A percentile compares a stretch with the other conserved stretches of the same genome.
These are phyloP conservation scores for Cremastinae sp. DNA, from an alignment of 2,888 invertebrate species.

Conservation along the genomic window DNA sequence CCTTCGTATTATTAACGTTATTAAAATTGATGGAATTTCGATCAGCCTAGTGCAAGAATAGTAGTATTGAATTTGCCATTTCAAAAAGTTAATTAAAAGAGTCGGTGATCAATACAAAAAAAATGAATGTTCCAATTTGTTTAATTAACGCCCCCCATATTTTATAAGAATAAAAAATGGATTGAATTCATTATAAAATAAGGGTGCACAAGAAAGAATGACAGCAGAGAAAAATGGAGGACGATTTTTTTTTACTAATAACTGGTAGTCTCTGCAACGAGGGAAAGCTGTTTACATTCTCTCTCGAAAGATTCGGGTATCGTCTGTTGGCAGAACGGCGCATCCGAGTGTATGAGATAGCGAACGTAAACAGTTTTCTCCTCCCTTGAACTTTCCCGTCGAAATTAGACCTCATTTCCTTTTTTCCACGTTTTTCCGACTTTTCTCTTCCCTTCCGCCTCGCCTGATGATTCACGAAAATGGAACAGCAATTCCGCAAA, in stretches of 20 bases:
- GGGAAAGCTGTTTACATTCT: conserved; percentile 45
- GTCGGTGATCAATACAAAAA: no score
- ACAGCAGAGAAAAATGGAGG: neutral
- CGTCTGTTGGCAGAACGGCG: conserved; percentile 9
- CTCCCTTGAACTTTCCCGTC: conserved; percentile 15
- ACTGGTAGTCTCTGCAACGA: no score
- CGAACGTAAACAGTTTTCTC: conserved; percentile 55
- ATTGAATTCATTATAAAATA: neutral
- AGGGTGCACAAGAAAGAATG: neutral
- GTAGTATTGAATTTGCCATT: no score
- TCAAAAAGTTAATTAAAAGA: no score
- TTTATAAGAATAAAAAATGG: no score
- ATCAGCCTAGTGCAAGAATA: no score
- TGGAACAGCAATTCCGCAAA: conserved; percentile 60
- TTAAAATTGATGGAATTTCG: no score
- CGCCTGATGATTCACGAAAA: conserved; percentile 58
- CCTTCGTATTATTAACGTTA: no score
- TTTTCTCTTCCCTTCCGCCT: neutral
- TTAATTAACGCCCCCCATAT: no score
- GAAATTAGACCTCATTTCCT: neutral
- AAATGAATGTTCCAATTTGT: no score
- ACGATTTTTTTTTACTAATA: no score
- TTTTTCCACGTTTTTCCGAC: neutral
- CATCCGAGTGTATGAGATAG: conserved; percentile 40
- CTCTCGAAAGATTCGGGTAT: conserved; percentile 15